phyloP scores from a whole-genome alignment of 2,797 vertebrate species.

The Siniperca undulata region DNA sequence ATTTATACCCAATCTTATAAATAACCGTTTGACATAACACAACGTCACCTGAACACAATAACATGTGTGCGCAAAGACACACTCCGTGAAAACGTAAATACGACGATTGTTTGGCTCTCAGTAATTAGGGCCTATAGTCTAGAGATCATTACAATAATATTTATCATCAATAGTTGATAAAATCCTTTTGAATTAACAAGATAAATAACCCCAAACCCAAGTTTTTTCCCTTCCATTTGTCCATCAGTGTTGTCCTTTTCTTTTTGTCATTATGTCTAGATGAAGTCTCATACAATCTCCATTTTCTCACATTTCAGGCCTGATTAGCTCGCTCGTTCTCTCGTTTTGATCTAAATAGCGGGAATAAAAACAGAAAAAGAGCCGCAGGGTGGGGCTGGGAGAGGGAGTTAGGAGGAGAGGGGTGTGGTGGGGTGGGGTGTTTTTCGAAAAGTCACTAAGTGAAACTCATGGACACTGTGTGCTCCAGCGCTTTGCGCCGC shows the following conservation, averaged over 20 bases:
- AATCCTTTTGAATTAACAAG: constrained; percentile 75
- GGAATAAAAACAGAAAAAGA: constrained; percentile 62
- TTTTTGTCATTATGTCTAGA: constrained; percentile 52
- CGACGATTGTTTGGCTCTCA: constrained; percentile 81
- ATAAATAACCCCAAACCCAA: constrained; percentile 71
- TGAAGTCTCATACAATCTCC: constrained; percentile 63
- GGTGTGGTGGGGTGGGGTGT: constrained; percentile 12
- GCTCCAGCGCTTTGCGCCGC: constrained; percentile 98
- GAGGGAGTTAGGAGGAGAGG: constrained; percentile 18
- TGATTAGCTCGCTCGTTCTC: constrained; percentile 68
- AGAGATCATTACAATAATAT: constrained; percentile 79
- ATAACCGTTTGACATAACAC: constrained; percentile 82
- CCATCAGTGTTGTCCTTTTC: constrained; percentile 55
- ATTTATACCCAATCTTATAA: constrained; percentile 69
- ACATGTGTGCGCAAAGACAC: constrained; percentile 75
- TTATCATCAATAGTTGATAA: constrained; percentile 74
- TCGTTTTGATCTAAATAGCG: constrained; percentile 73
- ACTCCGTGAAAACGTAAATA: constrained; percentile 78
- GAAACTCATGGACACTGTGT: constrained; percentile 99
- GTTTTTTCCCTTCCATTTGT: constrained; percentile 53
- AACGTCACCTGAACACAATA: constrained; percentile 83
- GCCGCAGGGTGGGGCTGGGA: constrained; percentile 40
- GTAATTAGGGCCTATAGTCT: constrained; percentile 76
- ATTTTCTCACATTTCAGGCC: constrained; percentile 69
- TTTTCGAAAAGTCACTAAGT: constrained; percentile 88